Percentiles rank a stretch among this genome's conserved stretches.
phyloP scores from a whole-genome alignment of 2,888 invertebrate genomes.

The Dolichomitus sp. region DNA sequence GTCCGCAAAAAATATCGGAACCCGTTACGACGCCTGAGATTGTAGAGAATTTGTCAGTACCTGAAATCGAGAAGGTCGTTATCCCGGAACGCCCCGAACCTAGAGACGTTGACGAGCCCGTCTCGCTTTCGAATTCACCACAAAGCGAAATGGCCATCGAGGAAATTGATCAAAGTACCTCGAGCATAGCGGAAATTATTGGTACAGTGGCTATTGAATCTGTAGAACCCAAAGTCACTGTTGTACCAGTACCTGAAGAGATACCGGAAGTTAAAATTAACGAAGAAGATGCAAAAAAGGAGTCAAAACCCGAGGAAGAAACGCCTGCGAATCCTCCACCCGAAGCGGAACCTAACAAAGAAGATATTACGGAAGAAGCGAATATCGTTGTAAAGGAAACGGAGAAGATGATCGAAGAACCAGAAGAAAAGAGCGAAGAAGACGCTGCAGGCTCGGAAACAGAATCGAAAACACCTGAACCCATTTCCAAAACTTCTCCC shows the following conservation, averaged over 20 bases:
- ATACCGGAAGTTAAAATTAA: slow-evolving; percentile 14
- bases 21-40: slow-evolving; percentile 66
- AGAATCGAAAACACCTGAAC: slow-evolving; percentile 47
- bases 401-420: slow-evolving; percentile 62
- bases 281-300: slow-evolving; percentile 26
- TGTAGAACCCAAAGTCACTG: slow-evolving; percentile 74
- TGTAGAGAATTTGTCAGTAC: slow-evolving; percentile 70
- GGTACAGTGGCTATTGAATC: slow-evolving; percentile 81
- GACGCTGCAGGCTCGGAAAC: slow-evolving; percentile 8
- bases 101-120: slow-evolving; percentile 86
- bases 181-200: slow-evolving; percentile 87
- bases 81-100: slow-evolving; percentile 81
- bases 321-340: neutral
- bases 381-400: slow-evolving; percentile 50
- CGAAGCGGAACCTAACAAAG: slow-evolving; percentile 26
- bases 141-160: slow-evolving; percentile 87
- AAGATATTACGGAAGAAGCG: slow-evolving; percentile 44
- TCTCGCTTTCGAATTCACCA: slow-evolving; percentile 86
- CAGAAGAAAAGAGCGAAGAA: slow-evolving; percentile 41
- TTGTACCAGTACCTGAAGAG: slow-evolving; percentile 61
- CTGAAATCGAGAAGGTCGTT: slow-evolving; percentile 64
- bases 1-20: slow-evolving; percentile 73
- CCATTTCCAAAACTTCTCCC: slow-evolving; percentile 1
- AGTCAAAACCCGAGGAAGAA: slow-evolving; percentile 64
- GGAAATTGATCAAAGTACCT: slow-evolving; percentile 87